A percentile compares a stretch with the other conserved stretches of the same genome.
phyloP scores from a whole-genome alignment of 2,797 vertebrate genomes.

The Hippopotamyrus pictus region DNA sequence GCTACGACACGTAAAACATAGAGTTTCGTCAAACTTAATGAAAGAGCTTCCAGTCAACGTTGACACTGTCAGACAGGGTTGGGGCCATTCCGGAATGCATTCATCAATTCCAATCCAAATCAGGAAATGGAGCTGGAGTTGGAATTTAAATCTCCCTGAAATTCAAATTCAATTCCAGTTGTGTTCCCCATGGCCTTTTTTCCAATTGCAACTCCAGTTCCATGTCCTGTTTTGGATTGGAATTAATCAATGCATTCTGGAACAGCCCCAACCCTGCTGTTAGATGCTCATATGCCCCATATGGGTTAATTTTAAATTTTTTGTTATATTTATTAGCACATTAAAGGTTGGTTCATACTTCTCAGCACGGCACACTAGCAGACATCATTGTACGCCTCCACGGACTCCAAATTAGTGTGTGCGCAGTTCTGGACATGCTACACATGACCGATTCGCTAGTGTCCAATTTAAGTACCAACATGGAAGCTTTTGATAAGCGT shows the following conservation, averaged over 20 bases:
- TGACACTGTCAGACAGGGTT: background rate
- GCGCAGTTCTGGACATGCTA: background rate
- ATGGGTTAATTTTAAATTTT: background rate
- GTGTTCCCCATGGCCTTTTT: background rate
- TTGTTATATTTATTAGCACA: background rate
- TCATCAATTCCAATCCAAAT: background rate
- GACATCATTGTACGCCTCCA: background rate
- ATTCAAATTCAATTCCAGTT: background rate
- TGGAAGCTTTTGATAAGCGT: background rate
- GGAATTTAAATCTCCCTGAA: background rate
- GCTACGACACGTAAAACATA: background rate
- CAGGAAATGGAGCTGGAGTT: background rate
- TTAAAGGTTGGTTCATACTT: background rate
- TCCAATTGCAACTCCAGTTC: background rate
- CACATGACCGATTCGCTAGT: background rate
- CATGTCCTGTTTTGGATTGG: background rate
- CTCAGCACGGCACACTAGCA: background rate
- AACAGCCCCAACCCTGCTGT: background rate
- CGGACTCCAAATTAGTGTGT: background rate
- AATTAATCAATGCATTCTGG: background rate
- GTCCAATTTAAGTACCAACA: background rate
- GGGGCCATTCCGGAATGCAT: background rate
- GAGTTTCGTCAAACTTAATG: background rate
- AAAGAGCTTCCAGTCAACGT: background rate
- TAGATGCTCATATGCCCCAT: background rate